Conservation (phyloP, 2,888 invertebrate species). For the Carcina quercana region DNA sequence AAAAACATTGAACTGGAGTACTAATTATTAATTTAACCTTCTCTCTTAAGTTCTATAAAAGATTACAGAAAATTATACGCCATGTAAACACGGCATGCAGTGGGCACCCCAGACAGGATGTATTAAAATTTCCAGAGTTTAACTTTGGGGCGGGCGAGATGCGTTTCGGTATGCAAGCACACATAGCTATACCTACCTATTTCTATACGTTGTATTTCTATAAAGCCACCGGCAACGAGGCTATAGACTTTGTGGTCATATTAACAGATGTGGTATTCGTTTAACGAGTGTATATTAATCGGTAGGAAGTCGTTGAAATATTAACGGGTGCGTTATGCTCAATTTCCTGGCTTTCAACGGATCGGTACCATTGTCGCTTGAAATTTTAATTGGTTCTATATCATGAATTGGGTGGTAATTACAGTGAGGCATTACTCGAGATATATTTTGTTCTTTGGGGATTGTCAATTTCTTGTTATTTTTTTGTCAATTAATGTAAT, state of each 20-base stretch:
- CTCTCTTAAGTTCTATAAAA: no score
- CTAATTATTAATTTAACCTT: no score
- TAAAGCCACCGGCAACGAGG: constrained; percentile 11
- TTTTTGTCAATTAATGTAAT: no score
- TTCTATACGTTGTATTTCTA: background rate
- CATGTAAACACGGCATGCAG: constrained; percentile 30
- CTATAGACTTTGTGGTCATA: background rate
- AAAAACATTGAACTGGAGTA: no score
- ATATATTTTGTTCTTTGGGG: no score
- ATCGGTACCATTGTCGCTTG: constrained; percentile 55
- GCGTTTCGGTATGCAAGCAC: constrained; percentile 48
- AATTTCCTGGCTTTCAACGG: constrained; percentile 68
- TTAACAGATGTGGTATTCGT: constrained; percentile 16
- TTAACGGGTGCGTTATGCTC: constrained; percentile 66
- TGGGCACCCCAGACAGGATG: constrained; percentile 40
- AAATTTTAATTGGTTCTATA: constrained; percentile 17
- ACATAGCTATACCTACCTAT: background rate
- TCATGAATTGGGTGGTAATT: constrained; percentile 12
- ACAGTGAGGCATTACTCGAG: no score
- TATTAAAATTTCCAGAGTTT: constrained; percentile 61
- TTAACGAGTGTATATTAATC: constrained; percentile 33
- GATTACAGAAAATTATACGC: no score
- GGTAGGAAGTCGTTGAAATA: constrained; percentile 65
- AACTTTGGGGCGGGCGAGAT: constrained; percentile 52
- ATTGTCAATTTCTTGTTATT: no score